Evolutionary conservation across 2,888 invertebrate genomes (phyloP), one percentile per base, ranked within the genome.

Genomic region (Opisthograptis luteolata): DNA sequence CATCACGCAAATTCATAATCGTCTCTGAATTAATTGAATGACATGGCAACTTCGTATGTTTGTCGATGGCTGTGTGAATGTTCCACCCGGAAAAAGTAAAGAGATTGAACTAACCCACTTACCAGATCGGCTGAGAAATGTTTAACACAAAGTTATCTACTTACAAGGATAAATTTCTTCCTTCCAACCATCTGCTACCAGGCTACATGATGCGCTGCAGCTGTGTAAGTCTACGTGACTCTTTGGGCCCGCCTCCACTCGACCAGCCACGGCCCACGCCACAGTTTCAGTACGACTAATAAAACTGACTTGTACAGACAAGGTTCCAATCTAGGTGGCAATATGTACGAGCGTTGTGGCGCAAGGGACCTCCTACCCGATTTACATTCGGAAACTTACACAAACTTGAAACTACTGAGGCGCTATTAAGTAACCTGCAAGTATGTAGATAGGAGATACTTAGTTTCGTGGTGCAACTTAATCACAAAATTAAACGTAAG

Each of bases 131-230:
- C n/a, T n/a, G n/a, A n/a, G n/a, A n/a, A 44, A 44, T 36, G 28
- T 41, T 14, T 41, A 36, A 28, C 37, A 46, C 49, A 49, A 49
- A 49, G 49, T 49, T 49, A n/a, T n/a, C n/a, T n/a, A n/a, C n/a
- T n/a, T n/a, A 7, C 22, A 14, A 17, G 43, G 43, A 43, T 15
- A 37, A 25, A 49, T 43, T 43, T 20, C 15, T 10, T 40, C 17
- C 17, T 10, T 8, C 1, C n/a, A 2, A 27, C 20, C 49, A 43
- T 49, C 43, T 49, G 49, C 22, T 41, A 30, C 36, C 30, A 9
- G 20, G n/a, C 35, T 19, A 48, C 31, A 42, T 22, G 42, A 39
- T 31, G 31, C 36, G 25, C 10, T 43, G 49, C 49, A 49, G 32
- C 49, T 49, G 49, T 17, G 32, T 17, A 27, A 12, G 15, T 32